A percentile compares a stretch with the other conserved stretches of the same genome.
Evolutionary conservation across 2,888 invertebrate species (phyloP).

Genomic region (Trachelus iudaicus): DNA sequence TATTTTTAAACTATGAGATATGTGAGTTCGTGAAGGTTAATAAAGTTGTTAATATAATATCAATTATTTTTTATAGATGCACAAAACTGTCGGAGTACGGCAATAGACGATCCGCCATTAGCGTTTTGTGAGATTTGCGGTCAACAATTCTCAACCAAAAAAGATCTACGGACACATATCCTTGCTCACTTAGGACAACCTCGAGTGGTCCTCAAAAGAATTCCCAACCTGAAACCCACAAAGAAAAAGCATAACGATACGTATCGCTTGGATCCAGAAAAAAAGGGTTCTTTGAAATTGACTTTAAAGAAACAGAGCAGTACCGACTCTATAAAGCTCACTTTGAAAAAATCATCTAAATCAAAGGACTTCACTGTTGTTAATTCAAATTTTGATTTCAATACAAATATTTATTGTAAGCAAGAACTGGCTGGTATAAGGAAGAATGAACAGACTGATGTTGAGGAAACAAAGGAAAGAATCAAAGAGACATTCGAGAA

Average conservation of each 20-base stretch:
- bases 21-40: neutral
- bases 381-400: constrained; percentile 44
- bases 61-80: constrained; percentile 40
- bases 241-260: constrained; percentile 41
- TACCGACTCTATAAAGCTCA: constrained; percentile 51
- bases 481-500: constrained; percentile 53
- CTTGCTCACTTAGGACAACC: constrained; percentile 54
- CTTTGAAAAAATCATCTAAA: constrained; percentile 53
- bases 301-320: constrained; percentile 55
- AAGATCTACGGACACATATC: constrained; percentile 53
- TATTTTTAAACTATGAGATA: neutral
- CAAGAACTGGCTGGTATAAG: constrained; percentile 52
- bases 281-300: constrained; percentile 55
- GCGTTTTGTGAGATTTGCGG: constrained; percentile 57
- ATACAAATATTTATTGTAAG: constrained; percentile 26
- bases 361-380: constrained; percentile 57
- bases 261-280: constrained; percentile 55
- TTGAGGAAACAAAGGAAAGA: constrained; percentile 46
- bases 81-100: constrained; percentile 25
- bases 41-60: neutral
- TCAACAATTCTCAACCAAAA: constrained; percentile 50
- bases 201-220: constrained; percentile 54
- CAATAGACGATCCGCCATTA: constrained; percentile 19
- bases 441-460: constrained; percentile 54
- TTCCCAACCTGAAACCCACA: constrained; percentile 43